Conservation (phyloP, 2,888 invertebrate genomes). For the Epicampocera succincta region DNA sequence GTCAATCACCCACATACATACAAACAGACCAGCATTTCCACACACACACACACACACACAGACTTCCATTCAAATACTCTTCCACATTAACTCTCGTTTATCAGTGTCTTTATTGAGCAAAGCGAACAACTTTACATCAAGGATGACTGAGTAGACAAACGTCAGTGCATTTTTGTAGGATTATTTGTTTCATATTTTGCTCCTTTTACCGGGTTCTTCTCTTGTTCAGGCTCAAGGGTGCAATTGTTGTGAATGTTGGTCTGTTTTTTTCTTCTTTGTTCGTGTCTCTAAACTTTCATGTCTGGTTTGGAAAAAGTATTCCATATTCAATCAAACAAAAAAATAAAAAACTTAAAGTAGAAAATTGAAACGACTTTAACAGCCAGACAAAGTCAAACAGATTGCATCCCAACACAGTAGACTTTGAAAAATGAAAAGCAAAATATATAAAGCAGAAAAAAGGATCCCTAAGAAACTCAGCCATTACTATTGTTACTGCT, state of each 20-base stretch:
- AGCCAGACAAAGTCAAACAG: conserved; percentile 69
- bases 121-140: conserved; percentile 35
- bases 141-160: conserved; percentile 56
- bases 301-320: conserved; percentile 52
- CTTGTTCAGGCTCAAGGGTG: conserved; percentile 51
- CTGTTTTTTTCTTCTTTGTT: conserved; percentile 3
- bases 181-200: conserved; percentile 30
- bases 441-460: background rate
- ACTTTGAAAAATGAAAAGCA: background rate
- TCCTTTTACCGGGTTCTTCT: conserved; percentile 17
- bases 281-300: conserved; percentile 57
- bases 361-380: conserved; percentile 59
- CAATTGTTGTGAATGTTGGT: conserved; percentile 45
- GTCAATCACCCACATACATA: conserved; percentile 64
- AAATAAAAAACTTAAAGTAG: conserved; percentile 25
- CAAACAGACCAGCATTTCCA: conserved; percentile 18
- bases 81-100: conserved; percentile 5
- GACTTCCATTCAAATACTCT: background rate
- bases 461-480: conserved; percentile 14
- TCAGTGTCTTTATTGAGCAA: background rate
- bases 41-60: background rate
- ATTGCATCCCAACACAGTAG: conserved; percentile 59
- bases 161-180: conserved; percentile 63
- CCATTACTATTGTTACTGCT: conserved; percentile 39
- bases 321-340: conserved; percentile 46